Conservation (phyloP, 2,113 vertebrate species). For the Epinephelus fuscoguttatus region DNA sequence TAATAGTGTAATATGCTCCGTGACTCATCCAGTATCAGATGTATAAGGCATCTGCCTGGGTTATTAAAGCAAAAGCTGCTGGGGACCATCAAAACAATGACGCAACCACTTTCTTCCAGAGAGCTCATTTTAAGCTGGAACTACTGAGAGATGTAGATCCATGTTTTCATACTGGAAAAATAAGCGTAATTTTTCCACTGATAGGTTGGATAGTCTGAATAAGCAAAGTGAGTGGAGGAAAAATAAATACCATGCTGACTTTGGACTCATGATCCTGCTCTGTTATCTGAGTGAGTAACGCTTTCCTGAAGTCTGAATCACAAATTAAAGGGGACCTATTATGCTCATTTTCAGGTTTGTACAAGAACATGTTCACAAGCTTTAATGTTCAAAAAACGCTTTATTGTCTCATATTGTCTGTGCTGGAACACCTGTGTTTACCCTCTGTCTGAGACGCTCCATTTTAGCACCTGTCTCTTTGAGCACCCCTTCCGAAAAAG, state of each 20-base stretch:
- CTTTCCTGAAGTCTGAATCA: conserved; percentile 12
- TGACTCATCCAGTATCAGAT: conserved; percentile 49
- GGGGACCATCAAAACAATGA: conserved; percentile 34
- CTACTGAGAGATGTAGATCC: not conserved
- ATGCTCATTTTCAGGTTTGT: too few species aligned
- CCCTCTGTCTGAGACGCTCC: too few species aligned
- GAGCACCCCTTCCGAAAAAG: too few species aligned
- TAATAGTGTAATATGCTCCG: conserved; percentile 3
- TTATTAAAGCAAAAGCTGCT: conserved; percentile 34
- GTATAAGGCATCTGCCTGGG: conserved; percentile 13
- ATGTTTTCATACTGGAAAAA: conserved; percentile 24
- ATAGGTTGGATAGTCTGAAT: not conserved
- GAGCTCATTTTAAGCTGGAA: conserved; percentile 19
- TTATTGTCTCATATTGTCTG: too few species aligned
- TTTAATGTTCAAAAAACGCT: too few species aligned
- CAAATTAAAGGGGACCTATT: not conserved
- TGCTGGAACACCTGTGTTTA: too few species aligned
- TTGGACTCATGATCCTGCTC: not conserved
- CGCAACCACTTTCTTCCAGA: conserved; percentile 19
- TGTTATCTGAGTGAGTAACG: not conserved
- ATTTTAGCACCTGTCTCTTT: too few species aligned
- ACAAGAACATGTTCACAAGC: too few species aligned
- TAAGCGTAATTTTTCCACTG: not conserved
- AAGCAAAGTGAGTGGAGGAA: not conserved
- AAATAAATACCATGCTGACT: conserved; percentile 1